These are phyloP conservation scores for Xiphophorus birchmanni DNA, from an alignment of 2,797 vertebrate species.

Conservation along the genomic window DNA sequence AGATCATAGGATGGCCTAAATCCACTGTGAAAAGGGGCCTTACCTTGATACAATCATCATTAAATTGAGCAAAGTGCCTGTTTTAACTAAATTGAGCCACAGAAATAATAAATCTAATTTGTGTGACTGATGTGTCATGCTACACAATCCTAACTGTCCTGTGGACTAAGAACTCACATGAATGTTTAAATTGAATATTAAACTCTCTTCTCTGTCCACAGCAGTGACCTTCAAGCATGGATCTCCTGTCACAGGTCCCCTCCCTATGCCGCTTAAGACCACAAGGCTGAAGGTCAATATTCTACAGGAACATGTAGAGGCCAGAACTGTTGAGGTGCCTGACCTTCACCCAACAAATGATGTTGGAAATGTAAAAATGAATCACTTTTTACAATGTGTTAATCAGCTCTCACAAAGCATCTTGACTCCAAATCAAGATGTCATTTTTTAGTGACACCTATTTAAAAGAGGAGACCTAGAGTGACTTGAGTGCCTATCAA, in stretches of 20 bases:
- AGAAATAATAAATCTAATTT: slow-evolving; percentile 1
- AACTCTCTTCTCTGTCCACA: slow-evolving; percentile 37
- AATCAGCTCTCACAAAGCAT: slow-evolving; percentile 79
- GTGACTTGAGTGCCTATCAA: slow-evolving; percentile 77
- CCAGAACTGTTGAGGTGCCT: slow-evolving; percentile 56
- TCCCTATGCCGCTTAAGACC: slow-evolving; percentile 32
- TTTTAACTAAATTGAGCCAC: neutral
- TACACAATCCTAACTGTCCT: slow-evolving; percentile 5
- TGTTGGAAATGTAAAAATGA: slow-evolving; percentile 79
- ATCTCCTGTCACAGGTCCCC: slow-evolving; percentile 39
- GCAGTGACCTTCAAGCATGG: slow-evolving; percentile 13
- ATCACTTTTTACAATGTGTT: slow-evolving; percentile 77
- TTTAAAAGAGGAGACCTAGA: slow-evolving; percentile 81
- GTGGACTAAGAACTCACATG: neutral
- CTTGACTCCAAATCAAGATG: slow-evolving; percentile 79
- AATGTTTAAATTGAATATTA: slow-evolving; percentile 22
- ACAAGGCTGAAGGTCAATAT: slow-evolving; percentile 52
- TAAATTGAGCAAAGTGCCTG: neutral
- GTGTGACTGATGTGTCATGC: slow-evolving; percentile 6
- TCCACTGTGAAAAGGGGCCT: neutral
- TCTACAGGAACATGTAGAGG: slow-evolving; percentile 46
- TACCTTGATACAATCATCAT: neutral
- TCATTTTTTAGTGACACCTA: slow-evolving; percentile 83
- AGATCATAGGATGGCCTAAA: neutral
- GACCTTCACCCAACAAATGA: slow-evolving; percentile 66